These are phyloP conservation scores for Ceratitis capitata DNA, from an alignment of 1,140 invertebrate genomes.

Conservation along the genomic window DNA sequence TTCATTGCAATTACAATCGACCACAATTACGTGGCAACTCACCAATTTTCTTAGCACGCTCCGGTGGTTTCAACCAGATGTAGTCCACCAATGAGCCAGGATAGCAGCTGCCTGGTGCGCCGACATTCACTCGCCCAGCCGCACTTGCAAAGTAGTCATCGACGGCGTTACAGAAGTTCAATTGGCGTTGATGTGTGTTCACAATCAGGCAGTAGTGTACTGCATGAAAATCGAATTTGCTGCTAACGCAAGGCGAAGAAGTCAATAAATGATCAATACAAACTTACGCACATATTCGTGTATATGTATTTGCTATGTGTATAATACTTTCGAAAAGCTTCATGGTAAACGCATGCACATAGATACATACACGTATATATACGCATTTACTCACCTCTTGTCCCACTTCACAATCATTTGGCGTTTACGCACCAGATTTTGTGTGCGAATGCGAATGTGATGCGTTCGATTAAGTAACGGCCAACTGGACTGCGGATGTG, in stretches of 20 bases:
- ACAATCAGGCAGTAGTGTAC: conserved; percentile 63
- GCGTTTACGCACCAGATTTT: conserved; percentile 61
- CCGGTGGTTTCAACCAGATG: conserved; percentile 52
- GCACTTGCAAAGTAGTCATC: conserved; percentile 48
- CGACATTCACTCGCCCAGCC: background rate
- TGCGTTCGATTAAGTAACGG: conserved; percentile 57
- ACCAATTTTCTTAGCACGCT: conserved; percentile 53
- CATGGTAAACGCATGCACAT: background rate
- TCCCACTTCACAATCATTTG: conserved; percentile 64
- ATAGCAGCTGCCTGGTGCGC: conserved; percentile 42
- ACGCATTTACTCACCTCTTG: conserved; percentile 53
- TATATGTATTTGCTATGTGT: background rate
- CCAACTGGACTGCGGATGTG: conserved; percentile 58
- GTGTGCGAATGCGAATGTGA: conserved; percentile 56
- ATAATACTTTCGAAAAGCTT: background rate
- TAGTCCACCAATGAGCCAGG: conserved; percentile 49
- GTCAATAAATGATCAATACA: background rate
- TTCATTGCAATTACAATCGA: background rate
- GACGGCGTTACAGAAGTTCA: conserved; percentile 58
- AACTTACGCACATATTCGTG: too few species aligned
- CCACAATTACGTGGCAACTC: background rate
- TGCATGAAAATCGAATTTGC: conserved; percentile 60
- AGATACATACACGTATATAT: too few species aligned
- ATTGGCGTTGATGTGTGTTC: conserved; percentile 44
- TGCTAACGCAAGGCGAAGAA: conserved; percentile 9